phyloP scores from a whole-genome alignment of 2,113 vertebrate genomes.

The Tyto alba region DNA sequence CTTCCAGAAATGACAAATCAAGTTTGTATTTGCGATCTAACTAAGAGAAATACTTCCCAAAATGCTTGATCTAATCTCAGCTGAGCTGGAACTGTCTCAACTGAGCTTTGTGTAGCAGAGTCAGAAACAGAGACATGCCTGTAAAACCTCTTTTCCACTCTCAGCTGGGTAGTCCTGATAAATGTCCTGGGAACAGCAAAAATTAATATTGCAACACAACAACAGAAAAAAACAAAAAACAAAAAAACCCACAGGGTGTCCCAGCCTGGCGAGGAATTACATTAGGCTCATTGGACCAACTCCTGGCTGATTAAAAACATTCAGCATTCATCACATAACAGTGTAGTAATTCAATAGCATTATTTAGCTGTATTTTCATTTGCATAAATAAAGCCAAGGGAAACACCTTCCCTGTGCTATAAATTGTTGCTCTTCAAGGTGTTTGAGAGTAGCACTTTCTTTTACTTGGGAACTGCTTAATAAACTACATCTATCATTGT shows the following conservation, averaged over 20 bases:
- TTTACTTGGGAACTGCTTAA: conserved; percentile 35
- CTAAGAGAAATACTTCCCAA: neutral
- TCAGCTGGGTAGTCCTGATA: neutral
- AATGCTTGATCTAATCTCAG: neutral
- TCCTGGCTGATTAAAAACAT: conserved; percentile 21
- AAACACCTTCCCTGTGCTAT: neutral
- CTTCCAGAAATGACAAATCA: neutral
- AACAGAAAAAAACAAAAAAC: too few species aligned
- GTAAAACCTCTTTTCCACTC: neutral
- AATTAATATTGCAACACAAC: neutral
- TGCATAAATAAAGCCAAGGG: conserved; percentile 46
- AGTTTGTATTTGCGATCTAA: rapidly evolving
- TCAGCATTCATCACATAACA: conserved; percentile 23
- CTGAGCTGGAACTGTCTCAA: neutral
- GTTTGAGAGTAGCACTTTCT: conserved; percentile 11
- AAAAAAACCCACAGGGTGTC: neutral
- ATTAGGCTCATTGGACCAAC: neutral
- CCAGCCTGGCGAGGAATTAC: conserved; percentile 5
- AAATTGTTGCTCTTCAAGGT: conserved; percentile 15
- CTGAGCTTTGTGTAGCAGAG: neutral
- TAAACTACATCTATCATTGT: conserved; percentile 41
- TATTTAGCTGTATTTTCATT: conserved; percentile 11
- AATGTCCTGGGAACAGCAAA: neutral
- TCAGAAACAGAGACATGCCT: neutral
- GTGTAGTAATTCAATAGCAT: conserved; percentile 33